Evolutionary conservation across 2,888 invertebrate species (phyloP).

Genomic region (Parapristionchus giblindavisi): DNA sequence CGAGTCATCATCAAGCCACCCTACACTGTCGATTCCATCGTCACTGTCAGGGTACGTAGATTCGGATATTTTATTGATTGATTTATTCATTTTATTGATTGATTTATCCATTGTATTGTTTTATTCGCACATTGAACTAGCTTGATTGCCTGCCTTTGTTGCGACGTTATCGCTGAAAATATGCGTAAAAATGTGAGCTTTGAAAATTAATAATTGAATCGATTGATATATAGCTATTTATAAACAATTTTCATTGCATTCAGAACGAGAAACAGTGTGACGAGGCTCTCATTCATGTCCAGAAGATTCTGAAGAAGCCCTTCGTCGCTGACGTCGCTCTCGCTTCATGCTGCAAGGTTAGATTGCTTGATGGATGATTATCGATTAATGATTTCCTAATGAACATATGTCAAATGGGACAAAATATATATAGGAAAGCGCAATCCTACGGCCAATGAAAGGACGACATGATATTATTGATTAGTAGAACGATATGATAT

Average conservation of each 20-base stretch:
- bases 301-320: slow-evolving; percentile 52
- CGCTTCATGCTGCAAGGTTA: slow-evolving; percentile 32
- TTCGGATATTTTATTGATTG: background rate
- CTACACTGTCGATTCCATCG: slow-evolving; percentile 38
- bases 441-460: no score
- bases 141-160: no score
- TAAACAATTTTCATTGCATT: no score
- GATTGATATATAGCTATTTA: slow-evolving; percentile 1
- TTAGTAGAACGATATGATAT: no score
- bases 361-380: background rate
- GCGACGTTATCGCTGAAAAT: background rate
- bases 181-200: background rate
- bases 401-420: no score
- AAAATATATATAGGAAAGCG: no score
- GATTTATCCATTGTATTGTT: no score
- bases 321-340: slow-evolving; percentile 26
- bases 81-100: no score
- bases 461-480: no score
- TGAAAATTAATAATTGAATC: no score
- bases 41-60: slow-evolving; percentile 18
- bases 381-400: no score
- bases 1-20: slow-evolving; percentile 40
- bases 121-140: no score
- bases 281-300: slow-evolving; percentile 47
- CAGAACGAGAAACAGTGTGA: slow-evolving; percentile 44